Percentiles rank a stretch among this genome's conserved stretches.
phyloP scores from a whole-genome alignment of 2,888 invertebrate species.

The Drosophila picticornis region DNA sequence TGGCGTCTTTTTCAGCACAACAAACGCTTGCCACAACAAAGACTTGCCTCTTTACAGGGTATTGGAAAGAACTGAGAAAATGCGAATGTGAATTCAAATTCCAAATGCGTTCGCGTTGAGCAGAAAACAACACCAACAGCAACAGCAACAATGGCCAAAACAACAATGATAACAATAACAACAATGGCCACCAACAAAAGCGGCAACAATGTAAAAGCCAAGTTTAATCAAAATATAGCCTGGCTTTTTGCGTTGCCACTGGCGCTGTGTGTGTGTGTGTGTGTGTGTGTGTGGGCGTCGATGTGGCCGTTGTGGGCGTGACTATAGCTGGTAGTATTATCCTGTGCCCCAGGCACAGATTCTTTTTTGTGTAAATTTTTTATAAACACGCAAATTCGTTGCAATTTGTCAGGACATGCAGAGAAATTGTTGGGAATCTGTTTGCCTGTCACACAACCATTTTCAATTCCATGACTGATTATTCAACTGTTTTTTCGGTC shows the following conservation, averaged over 20 bases:
- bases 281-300: conserved; percentile 19
- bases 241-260: conserved; percentile 13
- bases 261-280: background rate
- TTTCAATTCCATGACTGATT: conserved; percentile 41
- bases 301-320: conserved; percentile 24
- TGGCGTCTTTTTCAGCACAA: background rate
- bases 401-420: conserved; percentile 57
- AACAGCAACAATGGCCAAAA: conserved; percentile 15
- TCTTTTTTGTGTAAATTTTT: conserved; percentile 69
- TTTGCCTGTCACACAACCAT: conserved; percentile 29
- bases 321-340: background rate
- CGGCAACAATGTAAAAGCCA: conserved; percentile 71
- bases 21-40: background rate
- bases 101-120: conserved; percentile 50
- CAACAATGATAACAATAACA: conserved; percentile 26
- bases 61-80: conserved; percentile 38
- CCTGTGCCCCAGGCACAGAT: conserved; percentile 38
- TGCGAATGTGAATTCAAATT: conserved; percentile 56
- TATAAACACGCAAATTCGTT: conserved; percentile 74
- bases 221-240: conserved; percentile 76
- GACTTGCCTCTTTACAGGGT: conserved; percentile 8
- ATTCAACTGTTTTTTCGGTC: conserved; percentile 51
- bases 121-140: conserved; percentile 31
- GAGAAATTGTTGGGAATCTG: conserved; percentile 37
- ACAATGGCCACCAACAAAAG: conserved; percentile 56